Evolutionary conservation across 30 jellyfish, hydroid and myxozoan genomes (phyloP), one percentile per base, ranked within the genome.

Genomic region (Chrysaora quinquecirrha): DNA sequence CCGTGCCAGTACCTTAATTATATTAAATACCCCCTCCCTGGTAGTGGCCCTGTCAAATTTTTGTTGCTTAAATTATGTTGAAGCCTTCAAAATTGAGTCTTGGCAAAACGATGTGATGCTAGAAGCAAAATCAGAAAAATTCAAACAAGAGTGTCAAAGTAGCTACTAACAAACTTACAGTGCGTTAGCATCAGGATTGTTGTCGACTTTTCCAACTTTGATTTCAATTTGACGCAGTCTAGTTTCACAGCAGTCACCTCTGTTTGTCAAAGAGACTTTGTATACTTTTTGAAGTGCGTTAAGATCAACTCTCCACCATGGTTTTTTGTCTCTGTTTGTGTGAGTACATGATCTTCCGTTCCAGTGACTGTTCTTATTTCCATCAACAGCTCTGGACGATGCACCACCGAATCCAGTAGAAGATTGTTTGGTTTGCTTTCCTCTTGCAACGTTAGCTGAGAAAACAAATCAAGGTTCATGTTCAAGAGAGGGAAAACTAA

Each of bases 251-350:
- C 92, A 82, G 33, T 82, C 92, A 1, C 70, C 73, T 69, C 92
- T 69, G 81, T 56, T 82, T 4, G 92, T 82, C 43, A 82, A 22
- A 1, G 64, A 10, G 19, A 82, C 92, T 48, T 82, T 82, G 34
- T 61, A 21, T 0, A 82, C 82, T 21, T 11, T 9, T 34, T 68
- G 85, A 0, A 25, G 22, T n/a, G 71, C 6, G 48, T 29, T 31
- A 64, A 82, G 28, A 70, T 82, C 92, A 54, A 82, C 90, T 48
- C 90, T 64, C 90, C 90, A 80, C 90, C 90, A 80, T 2, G 90
- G 90, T 50, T 56, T 70, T 3, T 33, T 34, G 24, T 80, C 70
- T 29, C 65, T 29, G 82, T 80, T 80, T 0, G 90, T 80, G 68
- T 80, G 90, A 38, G 90, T 80, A 23, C 90, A 80, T 0, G 90